Percentiles rank a stretch among this genome's conserved stretches.
Conservation (phyloP, 2,113 vertebrate genomes). For the Dipodomys spectabilis region DNA sequence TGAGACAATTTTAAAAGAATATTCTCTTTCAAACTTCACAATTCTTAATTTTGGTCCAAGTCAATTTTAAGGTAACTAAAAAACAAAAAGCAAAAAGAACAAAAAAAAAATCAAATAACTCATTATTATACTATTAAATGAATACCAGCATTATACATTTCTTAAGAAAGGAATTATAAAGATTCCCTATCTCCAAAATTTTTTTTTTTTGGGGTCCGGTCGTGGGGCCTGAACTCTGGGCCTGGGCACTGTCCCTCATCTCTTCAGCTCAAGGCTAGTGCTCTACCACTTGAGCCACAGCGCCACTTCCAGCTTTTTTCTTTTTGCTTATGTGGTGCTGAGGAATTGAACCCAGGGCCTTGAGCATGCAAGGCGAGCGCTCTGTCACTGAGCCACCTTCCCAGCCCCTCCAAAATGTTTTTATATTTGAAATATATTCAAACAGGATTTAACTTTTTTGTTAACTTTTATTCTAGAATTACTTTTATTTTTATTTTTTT, state of each 20-base stretch:
- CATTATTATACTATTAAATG: not conserved
- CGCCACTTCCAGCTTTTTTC: too few relatives aligned
- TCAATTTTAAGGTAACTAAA: not conserved
- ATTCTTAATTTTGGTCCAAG: slow-evolving; percentile 14
- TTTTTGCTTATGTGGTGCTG: too few relatives aligned
- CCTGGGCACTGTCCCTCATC: too few relatives aligned
- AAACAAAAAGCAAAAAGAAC: too few relatives aligned
- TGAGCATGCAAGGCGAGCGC: too few relatives aligned
- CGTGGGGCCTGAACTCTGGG: too few relatives aligned
- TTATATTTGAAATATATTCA: not conserved
- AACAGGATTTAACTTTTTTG: not conserved
- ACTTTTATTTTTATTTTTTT: too few relatives aligned
- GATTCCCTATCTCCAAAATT: not conserved
- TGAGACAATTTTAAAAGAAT: slow-evolving; percentile 9
- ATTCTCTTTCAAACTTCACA: not conserved
- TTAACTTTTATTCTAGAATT: not conserved
- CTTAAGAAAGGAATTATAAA: not conserved
- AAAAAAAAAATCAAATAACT: not conserved
- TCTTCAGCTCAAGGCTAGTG: too few relatives aligned
- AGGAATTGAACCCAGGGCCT: too few relatives aligned
- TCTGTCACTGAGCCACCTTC: too few relatives aligned
- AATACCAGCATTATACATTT: not conserved
- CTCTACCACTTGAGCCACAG: too few relatives aligned
- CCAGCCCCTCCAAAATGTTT: not conserved
- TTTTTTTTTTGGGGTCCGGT: too few relatives aligned